These are phyloP conservation scores for Drosophila neoperkinsi DNA, from an alignment of 2,888 invertebrate species.

Conservation along the genomic window DNA sequence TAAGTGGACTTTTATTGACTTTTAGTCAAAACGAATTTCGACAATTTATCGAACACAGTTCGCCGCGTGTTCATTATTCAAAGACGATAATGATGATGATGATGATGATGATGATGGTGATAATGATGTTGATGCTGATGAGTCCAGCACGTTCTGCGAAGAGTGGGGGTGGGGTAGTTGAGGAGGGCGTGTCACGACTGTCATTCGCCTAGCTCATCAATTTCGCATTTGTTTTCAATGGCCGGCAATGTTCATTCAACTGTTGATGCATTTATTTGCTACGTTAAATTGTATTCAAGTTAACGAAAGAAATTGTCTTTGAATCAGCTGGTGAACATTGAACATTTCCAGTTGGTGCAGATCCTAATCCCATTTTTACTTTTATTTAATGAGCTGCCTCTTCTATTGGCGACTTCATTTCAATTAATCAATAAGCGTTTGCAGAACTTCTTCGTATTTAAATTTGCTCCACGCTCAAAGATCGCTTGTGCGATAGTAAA, in stretches of 20 bases:
- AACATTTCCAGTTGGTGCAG: neutral
- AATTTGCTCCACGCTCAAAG: neutral
- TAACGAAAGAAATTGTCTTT: neutral
- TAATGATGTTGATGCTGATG: constrained; percentile 39
- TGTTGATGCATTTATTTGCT: constrained; percentile 64
- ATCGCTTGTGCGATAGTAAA: neutral
- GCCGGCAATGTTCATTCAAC: constrained; percentile 56
- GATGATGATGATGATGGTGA: constrained; percentile 19
- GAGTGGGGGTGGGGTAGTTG: constrained; percentile 2
- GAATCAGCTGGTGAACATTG: neutral
- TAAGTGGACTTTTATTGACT: constrained; percentile 80
- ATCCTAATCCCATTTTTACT: neutral
- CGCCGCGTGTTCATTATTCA: constrained; percentile 75
- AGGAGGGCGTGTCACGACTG: constrained; percentile 55
- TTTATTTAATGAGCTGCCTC: constrained; percentile 9
- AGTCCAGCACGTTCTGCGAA: constrained; percentile 28
- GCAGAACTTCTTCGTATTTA: neutral
- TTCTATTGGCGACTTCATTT: neutral
- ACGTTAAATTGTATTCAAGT: constrained; percentile 31
- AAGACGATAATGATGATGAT: constrained; percentile 35
- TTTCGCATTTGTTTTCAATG: constrained; percentile 75
- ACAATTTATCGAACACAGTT: constrained; percentile 77
- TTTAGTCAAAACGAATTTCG: constrained; percentile 81
- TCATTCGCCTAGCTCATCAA: constrained; percentile 76
- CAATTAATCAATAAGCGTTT: neutral